Base-by-base conservation (phyloP, 2,797 vertebrate species). In the Channa striata region DNA sequence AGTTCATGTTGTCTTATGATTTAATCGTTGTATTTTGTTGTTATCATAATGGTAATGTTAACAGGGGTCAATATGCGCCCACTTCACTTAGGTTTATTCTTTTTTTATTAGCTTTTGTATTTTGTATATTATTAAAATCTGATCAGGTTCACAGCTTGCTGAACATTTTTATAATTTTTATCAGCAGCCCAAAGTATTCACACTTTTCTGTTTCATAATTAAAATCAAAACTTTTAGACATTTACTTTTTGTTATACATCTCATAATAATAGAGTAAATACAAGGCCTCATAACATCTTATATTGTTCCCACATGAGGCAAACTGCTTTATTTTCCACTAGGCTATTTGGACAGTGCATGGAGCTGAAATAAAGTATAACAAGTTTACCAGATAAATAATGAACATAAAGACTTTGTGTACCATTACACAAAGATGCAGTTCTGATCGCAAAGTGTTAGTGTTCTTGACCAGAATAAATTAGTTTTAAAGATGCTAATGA, bases 121-220 rank as follows among this genome's bases (percentile, higher is more conserved):
- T 2, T 37, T 61, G 13, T 19, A 20, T 52, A n/a, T 43, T 47
- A 40, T 58, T 53, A n/a, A 63, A 44, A 14, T 47, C 43, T 36
- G 43, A 36, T 59, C 30, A 59, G n/a, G 12, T 40, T n/a, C 25
- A 46, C 57, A 2, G 17, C 23, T 23, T 59, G 19, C n/a, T n/a
- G n/a, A n/a, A n/a, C n/a, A n/a, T 60, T 59, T 59, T 59, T 14
- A 16, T 4, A 13, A 13, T 16, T 5, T 56, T 37, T 37, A 11
- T 53, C 10, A 3, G 50, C 4, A 14, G 37, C 12, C 37, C 12
- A 14, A 40, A 40, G 6, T 7, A 40, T 14, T 16, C 19, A 16
- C 11, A 33, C 9, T n/a, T 30, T 16, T 25, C 25, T 34, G 12
- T 53, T 20, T 53, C 51, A 37, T 11, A 21, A 11, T 25, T 16